A percentile compares a stretch with the other conserved stretches of the same genome.
phyloP scores from a whole-genome alignment of 1,140 invertebrate genomes.

The Sinella curviseta region DNA sequence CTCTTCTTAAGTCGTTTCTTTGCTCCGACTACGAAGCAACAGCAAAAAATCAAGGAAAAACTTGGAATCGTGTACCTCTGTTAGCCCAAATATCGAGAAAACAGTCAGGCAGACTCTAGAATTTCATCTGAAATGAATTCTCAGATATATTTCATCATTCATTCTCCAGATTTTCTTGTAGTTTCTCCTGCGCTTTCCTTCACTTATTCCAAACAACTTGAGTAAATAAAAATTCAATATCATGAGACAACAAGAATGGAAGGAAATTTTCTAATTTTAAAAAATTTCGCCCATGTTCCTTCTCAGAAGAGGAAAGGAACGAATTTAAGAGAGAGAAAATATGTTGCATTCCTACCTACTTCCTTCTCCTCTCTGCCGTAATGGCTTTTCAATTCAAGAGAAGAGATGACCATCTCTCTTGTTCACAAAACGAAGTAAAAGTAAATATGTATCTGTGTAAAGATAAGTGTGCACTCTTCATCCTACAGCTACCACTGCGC shows the following conservation, averaged over 20 bases:
- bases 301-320: no score
- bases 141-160: neutral
- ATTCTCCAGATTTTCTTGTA: neutral
- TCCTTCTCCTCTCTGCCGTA: neutral
- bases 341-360: no score
- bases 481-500: no score
- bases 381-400: neutral
- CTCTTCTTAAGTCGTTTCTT: neutral
- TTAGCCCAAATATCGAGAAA: no score
- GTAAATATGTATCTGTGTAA: neutral
- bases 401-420: neutral
- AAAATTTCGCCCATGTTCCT: neutral
- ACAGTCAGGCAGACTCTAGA: no score
- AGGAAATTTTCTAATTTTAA: neutral
- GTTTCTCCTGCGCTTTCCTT: neutral
- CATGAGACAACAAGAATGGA: neutral
- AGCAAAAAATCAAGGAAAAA: neutral
- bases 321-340: no score
- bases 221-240: conserved; percentile 7
- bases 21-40: no score
- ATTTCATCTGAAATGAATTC: no score
- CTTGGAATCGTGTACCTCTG: no score
- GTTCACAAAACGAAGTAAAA: no score
- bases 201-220: conserved; percentile 9
- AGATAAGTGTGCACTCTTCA: no score